phyloP scores from a whole-genome alignment of 2,888 invertebrate genomes.

The Ashinkailepas kermadecensis region DNA sequence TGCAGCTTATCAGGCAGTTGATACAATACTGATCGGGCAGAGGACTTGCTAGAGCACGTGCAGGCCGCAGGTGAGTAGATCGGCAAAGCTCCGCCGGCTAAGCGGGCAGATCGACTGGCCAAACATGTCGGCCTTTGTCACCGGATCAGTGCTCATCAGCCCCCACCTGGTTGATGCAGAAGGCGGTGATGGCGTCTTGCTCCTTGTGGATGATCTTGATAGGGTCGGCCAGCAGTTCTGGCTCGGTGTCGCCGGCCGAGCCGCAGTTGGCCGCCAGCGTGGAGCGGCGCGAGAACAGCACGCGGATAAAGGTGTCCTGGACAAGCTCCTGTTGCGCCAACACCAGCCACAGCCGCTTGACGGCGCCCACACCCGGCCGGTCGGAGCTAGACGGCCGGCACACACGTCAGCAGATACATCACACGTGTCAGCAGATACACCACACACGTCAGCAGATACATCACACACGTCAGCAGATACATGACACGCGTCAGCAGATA shows the following conservation, averaged over 20 bases:
- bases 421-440: no score
- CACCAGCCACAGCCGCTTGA: slow-evolving; percentile 78
- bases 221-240: slow-evolving; percentile 56
- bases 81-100: no score
- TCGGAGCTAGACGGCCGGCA: slow-evolving; percentile 24
- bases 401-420: no score
- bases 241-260: background rate
- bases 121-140: no score
- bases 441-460: no score
- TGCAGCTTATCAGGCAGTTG: no score
- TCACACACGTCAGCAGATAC: no score
- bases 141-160: background rate
- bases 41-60: no score
- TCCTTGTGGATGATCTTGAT: slow-evolving; percentile 97
- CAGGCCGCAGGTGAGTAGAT: no score
- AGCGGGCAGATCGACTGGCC: no score
- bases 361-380: slow-evolving; percentile 39
- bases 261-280: background rate
- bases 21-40: no score
- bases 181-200: slow-evolving; percentile 94
- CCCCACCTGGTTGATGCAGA: slow-evolving; percentile 84
- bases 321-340: slow-evolving; percentile 85
- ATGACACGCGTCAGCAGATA: no score
- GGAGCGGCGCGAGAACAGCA: slow-evolving; percentile 76
- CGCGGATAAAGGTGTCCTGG: slow-evolving; percentile 89